phyloP scores from a whole-genome alignment of 2,113 vertebrate genomes.

The Phaethon lepturus region DNA sequence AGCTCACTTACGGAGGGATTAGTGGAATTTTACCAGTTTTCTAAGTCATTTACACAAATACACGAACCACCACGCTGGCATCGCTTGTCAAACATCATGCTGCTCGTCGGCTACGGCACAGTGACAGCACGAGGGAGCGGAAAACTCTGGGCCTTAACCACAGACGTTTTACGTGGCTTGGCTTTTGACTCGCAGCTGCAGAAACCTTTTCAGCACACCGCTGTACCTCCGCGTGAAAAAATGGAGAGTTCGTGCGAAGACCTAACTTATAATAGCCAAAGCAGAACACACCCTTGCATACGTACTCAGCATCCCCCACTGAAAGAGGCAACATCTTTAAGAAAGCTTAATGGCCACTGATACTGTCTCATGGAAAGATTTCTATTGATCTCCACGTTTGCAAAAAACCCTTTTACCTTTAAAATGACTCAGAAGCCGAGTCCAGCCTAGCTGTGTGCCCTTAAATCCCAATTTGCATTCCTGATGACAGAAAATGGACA shows the following conservation, averaged over 20 bases:
- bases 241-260: accelerated
- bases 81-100: neutral
- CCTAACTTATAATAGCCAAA: accelerated
- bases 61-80: neutral
- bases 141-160: neutral
- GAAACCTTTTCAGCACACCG: neutral
- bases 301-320: accelerated
- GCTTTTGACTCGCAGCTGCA: neutral
- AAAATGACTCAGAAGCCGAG: neutral
- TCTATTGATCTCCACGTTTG: neutral
- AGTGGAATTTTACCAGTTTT: conserved; percentile 17
- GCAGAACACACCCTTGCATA: neutral
- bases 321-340: too few relatives aligned
- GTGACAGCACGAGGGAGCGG: neutral
- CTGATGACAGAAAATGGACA: neutral
- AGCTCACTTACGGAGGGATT: neutral
- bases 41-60: neutral
- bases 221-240: too few relatives aligned
- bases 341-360: neutral
- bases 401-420: neutral
- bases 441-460: neutral
- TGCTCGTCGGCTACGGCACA: accelerated
- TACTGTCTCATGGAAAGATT: neutral
- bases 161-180: accelerated
- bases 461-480: neutral